phyloP scores from a whole-genome alignment of 2,113 vertebrate species.

The Laticauda laticaudata region DNA sequence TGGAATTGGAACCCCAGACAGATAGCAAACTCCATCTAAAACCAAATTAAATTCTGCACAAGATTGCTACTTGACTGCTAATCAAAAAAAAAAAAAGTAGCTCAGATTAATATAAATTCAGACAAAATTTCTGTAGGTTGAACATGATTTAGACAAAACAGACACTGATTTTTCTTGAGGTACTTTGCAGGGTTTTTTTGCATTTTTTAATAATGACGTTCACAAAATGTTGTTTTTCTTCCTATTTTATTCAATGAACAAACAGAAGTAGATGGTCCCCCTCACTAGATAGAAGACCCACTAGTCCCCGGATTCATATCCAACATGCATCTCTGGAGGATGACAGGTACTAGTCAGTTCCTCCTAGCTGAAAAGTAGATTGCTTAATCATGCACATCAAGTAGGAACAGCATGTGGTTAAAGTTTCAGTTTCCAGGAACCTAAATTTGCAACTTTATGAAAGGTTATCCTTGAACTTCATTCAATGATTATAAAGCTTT shows the following conservation, averaged over 20 bases:
- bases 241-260: slow-evolving; percentile 78
- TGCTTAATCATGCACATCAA: slow-evolving; percentile 51
- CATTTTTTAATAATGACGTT: slow-evolving; percentile 50
- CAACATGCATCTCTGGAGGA: slow-evolving; percentile 96
- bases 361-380: slow-evolving; percentile 68
- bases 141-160: slow-evolving; percentile 9
- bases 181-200: slow-evolving; percentile 64
- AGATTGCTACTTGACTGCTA: neutral
- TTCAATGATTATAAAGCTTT: slow-evolving; percentile 51
- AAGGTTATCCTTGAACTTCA: slow-evolving; percentile 11
- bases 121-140: slow-evolving; percentile 8
- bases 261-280: slow-evolving; percentile 83
- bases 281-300: slow-evolving; percentile 91
- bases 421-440: slow-evolving; percentile 31
- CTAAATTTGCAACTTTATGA: slow-evolving; percentile 33
- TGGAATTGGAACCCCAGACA: neutral
- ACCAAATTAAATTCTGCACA: neutral
- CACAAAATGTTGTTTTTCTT: slow-evolving; percentile 77
- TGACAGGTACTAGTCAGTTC: slow-evolving; percentile 89
- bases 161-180: slow-evolving; percentile 58
- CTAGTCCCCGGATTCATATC: slow-evolving; percentile 98
- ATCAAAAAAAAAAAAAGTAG: neutral
- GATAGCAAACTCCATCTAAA: neutral
- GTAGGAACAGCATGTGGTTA: slow-evolving; percentile 4
- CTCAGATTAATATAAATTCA: neutral